Evolutionary conservation across 37 sponge, comb jelly and placozoan genomes (phyloP).

Genomic region (Tethya wilhelma): DNA sequence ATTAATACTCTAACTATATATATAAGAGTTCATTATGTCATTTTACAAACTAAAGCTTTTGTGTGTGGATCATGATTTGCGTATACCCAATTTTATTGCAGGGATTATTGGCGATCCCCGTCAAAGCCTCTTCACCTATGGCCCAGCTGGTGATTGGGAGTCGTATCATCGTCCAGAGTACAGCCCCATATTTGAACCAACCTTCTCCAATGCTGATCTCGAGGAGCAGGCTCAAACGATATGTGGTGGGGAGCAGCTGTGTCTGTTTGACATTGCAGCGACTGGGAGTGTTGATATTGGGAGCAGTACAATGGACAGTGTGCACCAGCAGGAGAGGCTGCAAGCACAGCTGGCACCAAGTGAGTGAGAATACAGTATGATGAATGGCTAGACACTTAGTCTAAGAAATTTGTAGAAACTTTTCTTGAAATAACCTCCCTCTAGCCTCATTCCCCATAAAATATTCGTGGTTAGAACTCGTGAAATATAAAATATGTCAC

Average conservation of each 20-base stretch:
- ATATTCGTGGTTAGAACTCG: no score
- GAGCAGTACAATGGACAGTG: not conserved
- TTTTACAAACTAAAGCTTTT: no score
- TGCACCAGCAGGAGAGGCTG: not conserved
- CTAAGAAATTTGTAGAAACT: no score
- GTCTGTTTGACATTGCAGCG: not conserved
- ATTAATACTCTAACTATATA: no score
- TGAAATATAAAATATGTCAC: no score
- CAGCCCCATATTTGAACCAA: not conserved
- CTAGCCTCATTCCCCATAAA: no score
- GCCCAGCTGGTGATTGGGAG: slow-evolving; percentile 23
- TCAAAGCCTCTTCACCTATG: slow-evolving; percentile 56
- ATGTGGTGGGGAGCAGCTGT: not conserved
- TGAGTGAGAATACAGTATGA: not conserved
- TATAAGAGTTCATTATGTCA: no score
- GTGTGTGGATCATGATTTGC: no score
- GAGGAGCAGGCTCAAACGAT: not conserved
- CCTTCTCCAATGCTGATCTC: not conserved
- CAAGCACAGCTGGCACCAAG: not conserved
- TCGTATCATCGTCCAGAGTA: slow-evolving; percentile 30
- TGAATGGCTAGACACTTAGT: no score
- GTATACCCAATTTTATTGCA: no score
- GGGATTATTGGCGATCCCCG: slow-evolving; percentile 40
- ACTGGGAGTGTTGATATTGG: not conserved
- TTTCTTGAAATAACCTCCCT: no score